phyloP scores from a whole-genome alignment of 1,140 invertebrate species.

The Centruroides vittatus region DNA sequence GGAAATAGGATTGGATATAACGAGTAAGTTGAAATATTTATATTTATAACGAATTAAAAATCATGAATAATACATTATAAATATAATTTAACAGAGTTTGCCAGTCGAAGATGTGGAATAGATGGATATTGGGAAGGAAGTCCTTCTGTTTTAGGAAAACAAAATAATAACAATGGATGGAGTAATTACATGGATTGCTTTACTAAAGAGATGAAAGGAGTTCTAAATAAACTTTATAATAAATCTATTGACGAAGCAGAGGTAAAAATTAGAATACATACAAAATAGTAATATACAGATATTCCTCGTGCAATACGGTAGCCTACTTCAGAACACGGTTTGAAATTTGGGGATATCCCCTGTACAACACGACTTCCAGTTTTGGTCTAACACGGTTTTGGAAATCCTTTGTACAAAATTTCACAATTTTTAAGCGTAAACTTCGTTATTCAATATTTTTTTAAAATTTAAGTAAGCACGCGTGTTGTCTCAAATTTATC shows the following conservation, averaged over 20 bases:
- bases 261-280: conserved; percentile 30
- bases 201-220: conserved; percentile 48
- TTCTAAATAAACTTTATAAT: conserved; percentile 41
- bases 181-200: conserved; percentile 77
- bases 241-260: conserved; percentile 31
- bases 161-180: conserved; percentile 45
- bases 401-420: too few relatives aligned
- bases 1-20: conserved; percentile 48
- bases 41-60: background rate
- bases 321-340: too few relatives aligned
- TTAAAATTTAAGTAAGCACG: too few relatives aligned
- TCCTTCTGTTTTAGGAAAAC: conserved; percentile 17
- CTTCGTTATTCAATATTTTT: too few relatives aligned
- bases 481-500: too few relatives aligned
- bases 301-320: too few relatives aligned
- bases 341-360: too few relatives aligned
- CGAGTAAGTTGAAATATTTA: conserved; percentile 42
- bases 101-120: conserved; percentile 51
- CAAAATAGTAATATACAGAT: background rate
- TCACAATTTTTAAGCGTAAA: too few relatives aligned
- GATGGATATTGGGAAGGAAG: conserved; percentile 56
- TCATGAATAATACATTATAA: background rate
- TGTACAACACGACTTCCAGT: too few relatives aligned
- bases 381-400: too few relatives aligned
- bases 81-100: conserved; percentile 42